Conservation (phyloP, 2,113 vertebrate genomes). For the Chelonoidis abingdonii region DNA sequence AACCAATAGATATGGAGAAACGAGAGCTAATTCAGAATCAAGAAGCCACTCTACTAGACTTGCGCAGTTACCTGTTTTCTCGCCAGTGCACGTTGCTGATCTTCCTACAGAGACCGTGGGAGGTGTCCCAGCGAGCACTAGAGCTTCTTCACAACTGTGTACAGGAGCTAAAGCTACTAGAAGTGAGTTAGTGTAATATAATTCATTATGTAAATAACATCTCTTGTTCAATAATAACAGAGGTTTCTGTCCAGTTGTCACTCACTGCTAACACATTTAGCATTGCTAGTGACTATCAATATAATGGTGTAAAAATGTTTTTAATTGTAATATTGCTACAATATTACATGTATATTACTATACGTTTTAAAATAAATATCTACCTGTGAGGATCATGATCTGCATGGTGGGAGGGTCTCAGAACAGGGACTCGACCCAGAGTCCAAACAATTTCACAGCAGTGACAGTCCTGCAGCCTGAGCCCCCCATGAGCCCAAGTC, state of each 20-base stretch:
- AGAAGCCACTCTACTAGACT: conserved; percentile 92
- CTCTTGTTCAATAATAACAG: neutral
- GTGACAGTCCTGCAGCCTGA: neutral
- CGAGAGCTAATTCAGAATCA: conserved; percentile 91
- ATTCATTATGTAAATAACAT: neutral
- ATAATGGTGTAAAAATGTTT: neutral
- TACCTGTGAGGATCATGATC: neutral
- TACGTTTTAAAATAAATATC: neutral
- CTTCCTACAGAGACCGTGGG: conserved; percentile 97
- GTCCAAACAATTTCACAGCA: neutral
- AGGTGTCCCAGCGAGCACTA: conserved; percentile 93
- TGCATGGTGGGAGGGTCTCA: neutral
- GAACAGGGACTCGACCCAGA: neutral
- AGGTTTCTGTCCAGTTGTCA: neutral
- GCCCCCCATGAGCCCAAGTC: neutral
- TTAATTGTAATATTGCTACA: neutral
- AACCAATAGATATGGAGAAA: conserved; percentile 99
- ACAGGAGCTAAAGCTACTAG: conserved; percentile 93
- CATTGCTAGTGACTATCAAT: neutral
- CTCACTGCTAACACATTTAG: neutral
- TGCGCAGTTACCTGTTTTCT: conserved; percentile 97
- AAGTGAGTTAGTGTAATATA: conserved; percentile 80
- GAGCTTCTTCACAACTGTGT: conserved; percentile 98
- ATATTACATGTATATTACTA: neutral
- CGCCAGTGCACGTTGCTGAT: conserved; percentile 97